Percentiles rank a stretch among this genome's conserved stretches.
Conservation (phyloP, 2,113 vertebrate genomes). For the Cyprinodon brontotheroides region DNA sequence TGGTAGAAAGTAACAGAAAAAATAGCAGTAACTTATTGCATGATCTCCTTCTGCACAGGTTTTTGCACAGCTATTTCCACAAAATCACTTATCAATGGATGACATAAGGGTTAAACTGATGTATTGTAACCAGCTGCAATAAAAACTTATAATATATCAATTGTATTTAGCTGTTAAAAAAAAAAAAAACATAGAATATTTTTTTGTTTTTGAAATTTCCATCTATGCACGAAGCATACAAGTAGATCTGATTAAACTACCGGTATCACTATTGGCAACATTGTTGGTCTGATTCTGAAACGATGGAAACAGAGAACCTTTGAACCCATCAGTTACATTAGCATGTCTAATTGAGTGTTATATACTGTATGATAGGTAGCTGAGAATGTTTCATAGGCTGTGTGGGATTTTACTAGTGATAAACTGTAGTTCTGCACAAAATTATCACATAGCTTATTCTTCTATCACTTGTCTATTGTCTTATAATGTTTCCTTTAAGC, state of each 20-base stretch:
- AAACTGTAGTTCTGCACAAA: not conserved
- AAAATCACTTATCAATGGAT: not conserved
- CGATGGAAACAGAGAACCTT: not conserved
- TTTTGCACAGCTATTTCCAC: not conserved
- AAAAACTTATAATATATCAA: not conserved
- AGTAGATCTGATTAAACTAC: not conserved
- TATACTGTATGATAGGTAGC: not conserved
- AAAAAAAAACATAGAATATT: too few relatives aligned
- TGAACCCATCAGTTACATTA: conserved; percentile 8
- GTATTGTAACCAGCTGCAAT: not conserved
- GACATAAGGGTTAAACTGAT: not conserved
- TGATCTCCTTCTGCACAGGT: not conserved
- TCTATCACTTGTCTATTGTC: not conserved
- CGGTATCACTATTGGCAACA: not conserved
- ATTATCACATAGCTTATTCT: not conserved
- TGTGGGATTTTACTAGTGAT: not conserved
- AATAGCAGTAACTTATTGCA: not conserved
- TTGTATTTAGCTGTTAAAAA: not conserved
- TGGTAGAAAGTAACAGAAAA: not conserved
- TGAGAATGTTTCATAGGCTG: not conserved
- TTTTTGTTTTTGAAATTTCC: not conserved
- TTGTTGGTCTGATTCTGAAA: not conserved
- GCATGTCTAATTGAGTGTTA: not conserved
- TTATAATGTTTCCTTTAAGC: not conserved
- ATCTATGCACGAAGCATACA: not conserved